These are phyloP conservation scores for Chloroceryle inda DNA, from an alignment of 2,797 vertebrate genomes.

Conservation along the genomic window DNA sequence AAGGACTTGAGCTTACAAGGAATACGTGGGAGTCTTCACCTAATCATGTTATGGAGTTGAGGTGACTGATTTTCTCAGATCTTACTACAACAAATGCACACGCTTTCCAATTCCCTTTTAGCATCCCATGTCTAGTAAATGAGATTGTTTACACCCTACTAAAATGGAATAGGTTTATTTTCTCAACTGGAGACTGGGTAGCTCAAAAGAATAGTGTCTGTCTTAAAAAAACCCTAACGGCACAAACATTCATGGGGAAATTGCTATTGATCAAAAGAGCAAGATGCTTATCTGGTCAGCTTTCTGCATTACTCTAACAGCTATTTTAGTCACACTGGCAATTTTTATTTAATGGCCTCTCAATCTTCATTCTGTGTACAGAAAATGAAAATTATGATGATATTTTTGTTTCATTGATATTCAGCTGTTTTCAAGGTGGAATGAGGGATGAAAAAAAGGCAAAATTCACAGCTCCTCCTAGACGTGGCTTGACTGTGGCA, in stretches of 20 bases:
- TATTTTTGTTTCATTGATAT: constrained; percentile 73
- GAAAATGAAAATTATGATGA: constrained; percentile 23
- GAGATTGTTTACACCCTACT: neutral
- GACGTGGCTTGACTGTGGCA: constrained; percentile 42
- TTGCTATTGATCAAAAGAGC: constrained; percentile 30
- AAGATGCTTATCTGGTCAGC: neutral
- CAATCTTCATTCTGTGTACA: neutral
- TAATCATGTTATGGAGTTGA: rapidly evolving
- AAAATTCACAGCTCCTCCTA: constrained; percentile 43
- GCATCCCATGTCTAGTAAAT: neutral
- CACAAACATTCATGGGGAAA: neutral
- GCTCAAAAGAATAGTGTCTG: neutral
- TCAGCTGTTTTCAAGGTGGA: constrained; percentile 68
- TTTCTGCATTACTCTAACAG: neutral
- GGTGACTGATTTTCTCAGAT: neutral
- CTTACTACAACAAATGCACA: neutral
- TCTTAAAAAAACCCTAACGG: neutral
- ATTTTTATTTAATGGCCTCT: constrained; percentile 44
- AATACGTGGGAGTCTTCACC: rapidly evolving
- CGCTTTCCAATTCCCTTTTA: neutral
- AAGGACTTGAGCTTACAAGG: neutral
- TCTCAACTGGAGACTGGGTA: neutral
- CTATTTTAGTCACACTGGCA: constrained; percentile 42
- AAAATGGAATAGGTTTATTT: neutral
- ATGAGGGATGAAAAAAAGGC: neutral